Base-by-base conservation (phyloP, 2,888 invertebrate genomes). In the Smittia aterrima region DNA sequence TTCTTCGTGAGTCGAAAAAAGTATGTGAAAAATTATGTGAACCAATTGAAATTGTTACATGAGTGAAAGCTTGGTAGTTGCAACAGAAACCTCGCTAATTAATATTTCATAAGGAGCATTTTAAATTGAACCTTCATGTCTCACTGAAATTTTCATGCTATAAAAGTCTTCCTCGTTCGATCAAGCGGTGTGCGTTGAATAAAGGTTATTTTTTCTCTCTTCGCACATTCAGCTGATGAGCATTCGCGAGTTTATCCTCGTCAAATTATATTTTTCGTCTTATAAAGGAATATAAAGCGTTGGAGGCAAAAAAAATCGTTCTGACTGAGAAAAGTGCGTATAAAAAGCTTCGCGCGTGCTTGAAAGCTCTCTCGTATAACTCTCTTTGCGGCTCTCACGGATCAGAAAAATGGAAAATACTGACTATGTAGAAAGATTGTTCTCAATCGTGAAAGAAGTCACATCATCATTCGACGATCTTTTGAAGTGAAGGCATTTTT, bases 311-410 rank as follows among this genome's bases (percentile, higher is more conserved):
- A n/a, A n/a, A 47, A n/a, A n/a, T 13, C 7, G 16, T 47, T 47
- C 58, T 25, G 27, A 22, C 20, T 1, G 22, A 47, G n/a, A 13
- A 22, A 70, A 70, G 53, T 70, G 70, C 70, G 70, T 70, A 20
- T 11, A 32, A 67, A 22, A 47, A 70, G 70, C 54, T 70, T 70
- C 53, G 70, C 70, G 70, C 70, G 53, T 70, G 70, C 70, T 70
- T 70, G 20, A 70, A 70, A 27, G 53, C 22, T 70, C 40, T 70
- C 11, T 11, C 40, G 13, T 25, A 1, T 6, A 41, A 9, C 25
- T 53, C 18, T 54, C 68, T 53, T 3, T 4, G 9, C 22, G 47
- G 47, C 9, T 38, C 38, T 38, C 38, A 38, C 38, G 6, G 9
- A 38, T 7, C 4, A 47, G 47, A 47, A 47, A 47, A 47, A 6